phyloP scores from a whole-genome alignment of 1,140 invertebrate genomes.

The Liolophura sinensis region DNA sequence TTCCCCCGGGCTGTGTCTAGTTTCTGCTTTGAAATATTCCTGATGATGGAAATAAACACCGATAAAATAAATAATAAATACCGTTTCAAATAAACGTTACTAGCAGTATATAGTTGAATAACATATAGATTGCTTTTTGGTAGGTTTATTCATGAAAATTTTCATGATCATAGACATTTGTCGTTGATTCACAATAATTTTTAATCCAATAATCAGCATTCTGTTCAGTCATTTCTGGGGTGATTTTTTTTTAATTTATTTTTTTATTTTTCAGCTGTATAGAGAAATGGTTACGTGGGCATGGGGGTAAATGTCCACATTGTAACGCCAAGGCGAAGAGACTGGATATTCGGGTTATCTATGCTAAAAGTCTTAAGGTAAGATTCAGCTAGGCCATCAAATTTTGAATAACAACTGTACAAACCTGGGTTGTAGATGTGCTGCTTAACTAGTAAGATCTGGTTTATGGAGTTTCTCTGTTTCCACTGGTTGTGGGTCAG shows the following conservation, averaged over 20 bases:
- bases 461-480: too few species aligned
- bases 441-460: too few species aligned
- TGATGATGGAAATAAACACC: too few species aligned
- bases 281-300: constrained; percentile 72
- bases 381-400: background rate
- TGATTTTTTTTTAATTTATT: background rate
- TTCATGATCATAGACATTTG: background rate
- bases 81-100: background rate
- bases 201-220: background rate
- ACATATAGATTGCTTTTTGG: background rate
- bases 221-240: background rate
- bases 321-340: constrained; percentile 79
- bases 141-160: background rate
- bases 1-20: too few species aligned
- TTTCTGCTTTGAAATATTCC: too few species aligned
- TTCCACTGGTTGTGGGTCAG: too few species aligned
- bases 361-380: constrained; percentile 65
- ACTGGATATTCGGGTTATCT: constrained; percentile 77
- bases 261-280: constrained; percentile 67
- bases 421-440: too few species aligned
- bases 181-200: background rate
- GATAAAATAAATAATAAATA: too few species aligned
- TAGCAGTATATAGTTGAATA: background rate
- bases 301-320: constrained; percentile 73
- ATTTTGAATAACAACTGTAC: too few species aligned